Evolutionary conservation across 1,140 invertebrate genomes (phyloP).

Genomic region (Formica selysi): DNA sequence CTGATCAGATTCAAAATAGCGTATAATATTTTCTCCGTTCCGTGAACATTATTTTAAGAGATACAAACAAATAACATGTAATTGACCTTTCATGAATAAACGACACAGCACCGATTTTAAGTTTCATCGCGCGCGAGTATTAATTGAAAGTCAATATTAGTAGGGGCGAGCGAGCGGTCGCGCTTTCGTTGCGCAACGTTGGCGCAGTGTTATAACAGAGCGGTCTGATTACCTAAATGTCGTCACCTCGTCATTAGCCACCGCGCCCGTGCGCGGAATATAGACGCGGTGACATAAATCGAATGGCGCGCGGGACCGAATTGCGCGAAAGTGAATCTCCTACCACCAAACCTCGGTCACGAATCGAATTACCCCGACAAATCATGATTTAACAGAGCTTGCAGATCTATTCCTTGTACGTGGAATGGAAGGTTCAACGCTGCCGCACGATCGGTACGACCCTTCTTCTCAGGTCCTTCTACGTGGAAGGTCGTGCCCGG

Average conservation of each 20-base stretch:
- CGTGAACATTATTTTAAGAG: not conserved
- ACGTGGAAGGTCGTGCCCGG: slow-evolving; percentile 70
- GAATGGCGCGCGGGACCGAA: slow-evolving; percentile 20
- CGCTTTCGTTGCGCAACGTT: slow-evolving; percentile 31
- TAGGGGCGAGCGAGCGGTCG: not conserved
- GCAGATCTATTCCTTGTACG: slow-evolving; percentile 74
- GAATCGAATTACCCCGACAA: slow-evolving; percentile 68
- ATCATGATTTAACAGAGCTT: slow-evolving; percentile 75
- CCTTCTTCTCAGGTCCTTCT: slow-evolving; percentile 69
- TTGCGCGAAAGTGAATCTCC: slow-evolving; percentile 53
- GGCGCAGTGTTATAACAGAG: slow-evolving; percentile 36
- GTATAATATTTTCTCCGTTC: not conserved
- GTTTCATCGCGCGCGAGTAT: slow-evolving; percentile 12
- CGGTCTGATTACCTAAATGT: slow-evolving; percentile 52
- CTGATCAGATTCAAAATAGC: not conserved
- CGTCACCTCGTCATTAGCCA: slow-evolving; percentile 26
- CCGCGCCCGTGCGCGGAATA: slow-evolving; percentile 36
- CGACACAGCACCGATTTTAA: slow-evolving; percentile 34
- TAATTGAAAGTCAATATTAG: slow-evolving; percentile 71
- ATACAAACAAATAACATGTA: not conserved
- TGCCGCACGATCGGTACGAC: slow-evolving; percentile 46
- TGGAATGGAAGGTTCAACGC: slow-evolving; percentile 67
- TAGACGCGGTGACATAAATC: slow-evolving; percentile 50
- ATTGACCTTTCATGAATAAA: not conserved
- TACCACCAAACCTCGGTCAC: slow-evolving; percentile 51